Evolutionary conservation across 2,888 invertebrate species (phyloP), one percentile per base, ranked within the genome.

Genomic region (Erynnis tages): DNA sequence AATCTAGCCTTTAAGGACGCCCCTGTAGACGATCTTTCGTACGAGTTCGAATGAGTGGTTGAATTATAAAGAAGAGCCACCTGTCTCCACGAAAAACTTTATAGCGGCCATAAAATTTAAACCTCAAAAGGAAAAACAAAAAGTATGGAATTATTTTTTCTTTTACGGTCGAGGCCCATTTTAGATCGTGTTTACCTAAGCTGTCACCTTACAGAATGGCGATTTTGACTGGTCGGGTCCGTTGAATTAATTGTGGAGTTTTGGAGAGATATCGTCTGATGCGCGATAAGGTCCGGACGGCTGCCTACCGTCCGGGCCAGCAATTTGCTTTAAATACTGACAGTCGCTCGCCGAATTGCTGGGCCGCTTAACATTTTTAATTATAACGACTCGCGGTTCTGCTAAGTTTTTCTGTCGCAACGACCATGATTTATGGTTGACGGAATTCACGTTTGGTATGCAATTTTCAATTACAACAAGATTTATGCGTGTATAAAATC

Each of bases 51-150:
- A 60, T 65, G 74, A 73, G 79, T 75, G 79, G 76, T 84, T 82
- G 78, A 79, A 84, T 79, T 82, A 84, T 86, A 88, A 87, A 85
- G 82, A 82, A 88, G 79, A 87, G 79, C 87, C 89, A 89, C 89
- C 89, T 89, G 89, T 89, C 89, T 78, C 88, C 83, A 84, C 77
- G 86, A 84, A 89, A 86, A 87, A 79, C 83, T 89, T 89, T 89
- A 89, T 89, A 76, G 85, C 84, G 72, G 66, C 81, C 76, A 88
- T 89, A 88, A 89, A 89, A 87, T 86, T 85, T 84, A 82, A 88
- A 83, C 82, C 86, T 85, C 79, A 80, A 83, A 84, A 76, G 73
- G 74, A 82, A 82, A 89, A 88, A 82, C 71, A 80, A 86, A 72
- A 83, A 75, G 76, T 73, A 73, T 71, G 72, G 74, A 72, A 71